Evolutionary conservation across 2,113 vertebrate genomes (phyloP).

Genomic region (Andinoacara biseriatus): DNA sequence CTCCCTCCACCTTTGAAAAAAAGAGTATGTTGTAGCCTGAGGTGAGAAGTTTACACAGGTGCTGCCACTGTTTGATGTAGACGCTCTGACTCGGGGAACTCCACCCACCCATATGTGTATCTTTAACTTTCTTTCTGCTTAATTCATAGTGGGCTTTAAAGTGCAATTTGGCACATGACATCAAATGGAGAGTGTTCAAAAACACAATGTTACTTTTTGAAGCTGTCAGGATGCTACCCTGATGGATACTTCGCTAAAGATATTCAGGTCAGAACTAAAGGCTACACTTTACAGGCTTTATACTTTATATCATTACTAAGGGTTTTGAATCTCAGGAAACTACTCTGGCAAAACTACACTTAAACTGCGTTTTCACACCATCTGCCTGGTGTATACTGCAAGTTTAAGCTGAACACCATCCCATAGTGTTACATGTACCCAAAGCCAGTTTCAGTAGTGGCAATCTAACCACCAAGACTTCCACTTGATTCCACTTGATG

Average conservation of each 20-base stretch:
- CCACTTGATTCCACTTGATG: too few species aligned
- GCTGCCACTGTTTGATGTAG: constrained; percentile 56
- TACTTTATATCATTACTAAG: not conserved
- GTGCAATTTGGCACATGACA: constrained; percentile 7
- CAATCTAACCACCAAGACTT: not conserved
- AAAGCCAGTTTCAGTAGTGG: not conserved
- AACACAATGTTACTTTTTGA: not conserved
- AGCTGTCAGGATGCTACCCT: not conserved
- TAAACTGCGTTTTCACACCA: not conserved
- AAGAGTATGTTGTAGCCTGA: constrained; percentile 40
- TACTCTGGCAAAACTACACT: not conserved
- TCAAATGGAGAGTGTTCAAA: constrained; percentile 1
- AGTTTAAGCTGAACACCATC: not conserved
- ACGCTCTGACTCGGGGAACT: constrained; percentile 46
- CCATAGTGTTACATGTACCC: not conserved
- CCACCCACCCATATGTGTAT: constrained; percentile 51
- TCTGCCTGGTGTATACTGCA: too few species aligned
- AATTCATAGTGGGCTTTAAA: constrained; percentile 4
- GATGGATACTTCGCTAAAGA: not conserved
- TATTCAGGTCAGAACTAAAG: not conserved
- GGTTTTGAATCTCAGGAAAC: not conserved
- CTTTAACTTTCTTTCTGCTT: constrained; percentile 21
- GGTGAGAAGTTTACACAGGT: constrained; percentile 53
- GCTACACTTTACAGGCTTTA: not conserved
- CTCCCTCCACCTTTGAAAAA: constrained; percentile 38